These are phyloP conservation scores for Tachystola acroxantha DNA, from an alignment of 2,888 invertebrate species.

Conservation along the genomic window DNA sequence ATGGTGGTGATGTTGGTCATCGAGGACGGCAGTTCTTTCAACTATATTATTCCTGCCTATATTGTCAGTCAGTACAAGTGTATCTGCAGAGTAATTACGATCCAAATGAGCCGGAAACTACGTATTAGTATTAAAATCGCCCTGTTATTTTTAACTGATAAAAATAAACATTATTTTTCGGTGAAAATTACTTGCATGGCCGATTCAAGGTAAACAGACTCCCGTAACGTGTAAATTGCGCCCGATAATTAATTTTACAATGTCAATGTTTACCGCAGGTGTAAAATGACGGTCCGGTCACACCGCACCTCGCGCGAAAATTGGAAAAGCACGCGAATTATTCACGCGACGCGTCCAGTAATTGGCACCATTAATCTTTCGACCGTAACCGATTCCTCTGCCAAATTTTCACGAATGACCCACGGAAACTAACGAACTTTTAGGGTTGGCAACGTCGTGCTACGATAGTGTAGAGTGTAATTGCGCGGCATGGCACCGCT, in stretches of 20 bases:
- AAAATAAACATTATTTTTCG: too few species aligned
- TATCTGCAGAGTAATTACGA: too few species aligned
- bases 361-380: conserved; percentile 62
- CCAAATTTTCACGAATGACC: conserved; percentile 10
- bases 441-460: neutral
- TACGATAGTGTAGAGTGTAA: too few species aligned
- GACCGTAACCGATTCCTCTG: conserved; percentile 39
- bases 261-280: conserved; percentile 38
- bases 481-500: too few species aligned
- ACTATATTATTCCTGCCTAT: too few species aligned
- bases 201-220: neutral
- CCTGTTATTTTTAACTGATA: too few species aligned
- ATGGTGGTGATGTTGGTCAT: too few species aligned
- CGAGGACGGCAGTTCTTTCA: too few species aligned
- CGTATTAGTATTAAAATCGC: too few species aligned
- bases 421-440: conserved; percentile 16
- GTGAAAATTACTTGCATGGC: too few species aligned
- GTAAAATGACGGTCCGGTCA: conserved; percentile 31
- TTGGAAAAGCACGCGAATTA: conserved; percentile 46
- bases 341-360: conserved; percentile 36
- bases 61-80: too few species aligned
- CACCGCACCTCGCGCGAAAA: conserved; percentile 24
- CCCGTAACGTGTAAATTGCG: conserved; percentile 10
- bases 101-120: too few species aligned
- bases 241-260: conserved; percentile 32